Conservation (phyloP, 2,888 invertebrate species). For the Drosophila nr. perissopoda region DNA sequence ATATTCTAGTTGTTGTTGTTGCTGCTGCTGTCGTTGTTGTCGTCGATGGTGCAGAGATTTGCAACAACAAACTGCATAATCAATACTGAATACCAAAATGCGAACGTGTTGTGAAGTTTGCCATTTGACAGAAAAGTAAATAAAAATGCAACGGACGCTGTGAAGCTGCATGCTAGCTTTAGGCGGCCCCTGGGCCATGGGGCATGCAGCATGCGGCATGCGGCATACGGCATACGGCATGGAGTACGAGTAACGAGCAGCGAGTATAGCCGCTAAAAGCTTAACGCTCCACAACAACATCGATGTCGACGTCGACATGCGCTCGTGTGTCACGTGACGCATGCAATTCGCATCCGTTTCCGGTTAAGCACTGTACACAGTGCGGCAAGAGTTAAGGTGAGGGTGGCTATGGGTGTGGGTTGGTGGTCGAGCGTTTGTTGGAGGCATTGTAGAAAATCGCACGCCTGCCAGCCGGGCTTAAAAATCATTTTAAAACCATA, state of each 20-base stretch:
- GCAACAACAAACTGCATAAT: conserved; percentile 78
- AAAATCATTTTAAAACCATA: conserved; percentile 82
- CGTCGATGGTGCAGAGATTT: conserved; percentile 58
- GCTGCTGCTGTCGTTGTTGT: conserved; percentile 38
- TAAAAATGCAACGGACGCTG: conserved; percentile 52
- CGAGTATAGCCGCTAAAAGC: conserved; percentile 69
- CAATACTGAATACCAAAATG: conserved; percentile 77
- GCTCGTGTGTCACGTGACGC: conserved; percentile 80
- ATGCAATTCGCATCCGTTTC: conserved; percentile 84
- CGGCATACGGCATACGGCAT: conserved; percentile 6
- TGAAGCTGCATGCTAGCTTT: conserved; percentile 21
- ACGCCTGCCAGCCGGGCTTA: conserved; percentile 56
- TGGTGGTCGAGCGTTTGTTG: conserved; percentile 9
- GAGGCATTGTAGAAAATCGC: conserved; percentile 18
- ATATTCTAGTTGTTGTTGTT: conserved; percentile 7
- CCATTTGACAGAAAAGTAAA: conserved; percentile 69
- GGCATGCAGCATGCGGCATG: conserved; percentile 14
- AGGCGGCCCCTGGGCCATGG: conserved; percentile 10
- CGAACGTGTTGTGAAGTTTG: conserved; percentile 68
- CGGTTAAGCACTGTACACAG: conserved; percentile 70
- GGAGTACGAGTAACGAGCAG: conserved; percentile 36
- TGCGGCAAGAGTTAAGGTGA: conserved; percentile 6
- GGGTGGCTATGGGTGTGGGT: background rate
- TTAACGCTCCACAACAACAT: conserved; percentile 53
- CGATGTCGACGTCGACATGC: conserved; percentile 54